Conservation (phyloP, 2,113 vertebrate genomes). For the Oxygymnocypris stewartii region DNA sequence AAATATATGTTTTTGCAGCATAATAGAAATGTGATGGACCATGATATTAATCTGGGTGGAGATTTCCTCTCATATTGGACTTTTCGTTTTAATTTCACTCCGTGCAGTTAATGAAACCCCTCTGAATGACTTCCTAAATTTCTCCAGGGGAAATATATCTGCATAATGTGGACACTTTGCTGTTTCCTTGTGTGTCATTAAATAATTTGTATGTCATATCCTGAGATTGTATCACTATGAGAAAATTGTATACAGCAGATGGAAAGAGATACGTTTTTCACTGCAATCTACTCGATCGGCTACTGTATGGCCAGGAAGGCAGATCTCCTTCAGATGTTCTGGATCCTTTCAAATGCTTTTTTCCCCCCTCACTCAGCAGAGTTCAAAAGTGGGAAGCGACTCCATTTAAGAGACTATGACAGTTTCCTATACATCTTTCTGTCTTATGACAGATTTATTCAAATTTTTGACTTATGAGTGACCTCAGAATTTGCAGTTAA, state of each 20-base stretch:
- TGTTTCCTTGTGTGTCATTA: slow-evolving; percentile 32
- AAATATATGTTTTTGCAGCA: slow-evolving; percentile 8
- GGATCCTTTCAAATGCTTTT: background rate
- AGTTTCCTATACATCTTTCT: slow-evolving; percentile 3
- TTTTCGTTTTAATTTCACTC: slow-evolving; percentile 22
- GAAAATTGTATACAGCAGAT: slow-evolving; percentile 18
- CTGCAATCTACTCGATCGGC: background rate
- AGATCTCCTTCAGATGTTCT: slow-evolving; percentile 11
- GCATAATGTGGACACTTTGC: slow-evolving; percentile 30
- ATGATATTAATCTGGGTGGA: slow-evolving; percentile 30
- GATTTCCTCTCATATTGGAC: slow-evolving; percentile 24
- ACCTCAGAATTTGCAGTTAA: slow-evolving; percentile 32
- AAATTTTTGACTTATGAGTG: slow-evolving; percentile 31
- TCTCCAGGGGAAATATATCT: slow-evolving; percentile 36
- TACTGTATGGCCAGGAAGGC: slow-evolving; percentile 3
- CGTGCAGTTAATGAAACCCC: slow-evolving; percentile 32
- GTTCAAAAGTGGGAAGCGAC: background rate
- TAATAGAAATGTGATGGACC: slow-evolving; percentile 15
- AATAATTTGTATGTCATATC: slow-evolving; percentile 10
- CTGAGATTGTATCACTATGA: slow-evolving; percentile 33
- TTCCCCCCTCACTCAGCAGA: background rate
- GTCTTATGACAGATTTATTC: background rate
- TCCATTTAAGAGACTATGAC: background rate
- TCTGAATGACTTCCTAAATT: slow-evolving; percentile 28
- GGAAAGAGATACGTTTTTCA: background rate